phyloP scores from a whole-genome alignment of 2,113 vertebrate species.

The Etheostoma cragini region DNA sequence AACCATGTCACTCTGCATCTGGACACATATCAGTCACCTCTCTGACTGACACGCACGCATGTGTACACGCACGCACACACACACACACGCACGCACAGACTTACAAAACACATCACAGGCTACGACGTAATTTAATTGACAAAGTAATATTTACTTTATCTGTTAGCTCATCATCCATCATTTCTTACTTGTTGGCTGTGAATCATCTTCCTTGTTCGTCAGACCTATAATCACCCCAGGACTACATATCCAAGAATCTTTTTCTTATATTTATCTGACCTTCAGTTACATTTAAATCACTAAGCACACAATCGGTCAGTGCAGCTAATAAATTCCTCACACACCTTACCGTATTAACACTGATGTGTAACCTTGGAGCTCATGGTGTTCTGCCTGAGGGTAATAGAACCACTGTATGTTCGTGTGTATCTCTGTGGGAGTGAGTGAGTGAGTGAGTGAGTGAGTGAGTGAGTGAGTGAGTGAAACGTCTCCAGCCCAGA shows the following conservation, averaged over 20 bases:
- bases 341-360: constrained; percentile 71
- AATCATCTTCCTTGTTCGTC: constrained; percentile 11
- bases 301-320: constrained; percentile 32
- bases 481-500: constrained; percentile 45
- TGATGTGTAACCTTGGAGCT: constrained; percentile 80
- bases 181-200: constrained; percentile 10
- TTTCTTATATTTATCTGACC: constrained; percentile 35
- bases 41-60: constrained; percentile 8
- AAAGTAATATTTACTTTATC: not conserved
- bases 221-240: not conserved
- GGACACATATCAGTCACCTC: constrained; percentile 53
- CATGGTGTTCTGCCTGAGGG: constrained; percentile 74
- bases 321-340: constrained; percentile 73
- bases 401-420: constrained; percentile 55
- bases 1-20: constrained; percentile 69
- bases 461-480: not conserved
- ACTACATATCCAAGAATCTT: not conserved
- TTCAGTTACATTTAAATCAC: constrained; percentile 55
- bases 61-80: constrained; percentile 7
- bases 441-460: not conserved
- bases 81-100: constrained; percentile 13
- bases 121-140: not conserved
- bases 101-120: not conserved
- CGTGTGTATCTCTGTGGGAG: constrained; percentile 16
- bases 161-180: not conserved